Evolutionary conservation across 1,140 invertebrate genomes (phyloP).

Genomic region (Scaptomyza graminum): DNA sequence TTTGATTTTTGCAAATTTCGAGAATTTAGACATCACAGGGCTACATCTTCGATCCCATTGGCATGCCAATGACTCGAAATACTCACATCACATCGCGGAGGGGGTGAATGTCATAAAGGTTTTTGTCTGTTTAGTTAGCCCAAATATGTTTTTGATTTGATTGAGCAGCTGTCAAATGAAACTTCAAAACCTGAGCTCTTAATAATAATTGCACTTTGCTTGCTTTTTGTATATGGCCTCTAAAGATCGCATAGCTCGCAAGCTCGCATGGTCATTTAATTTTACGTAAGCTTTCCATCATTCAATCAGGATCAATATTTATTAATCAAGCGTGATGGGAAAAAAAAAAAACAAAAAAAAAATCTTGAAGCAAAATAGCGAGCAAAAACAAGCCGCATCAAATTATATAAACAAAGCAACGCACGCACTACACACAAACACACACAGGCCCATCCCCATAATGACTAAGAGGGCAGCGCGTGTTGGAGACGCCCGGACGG

Average conservation of each 20-base stretch:
- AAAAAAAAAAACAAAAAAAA: constrained; percentile 15
- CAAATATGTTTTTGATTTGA: constrained; percentile 76
- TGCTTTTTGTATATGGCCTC: constrained; percentile 16
- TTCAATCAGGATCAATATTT: constrained; percentile 82
- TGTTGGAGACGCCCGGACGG: constrained; percentile 56
- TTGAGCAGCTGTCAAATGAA: constrained; percentile 74
- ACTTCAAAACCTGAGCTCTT: constrained; percentile 71
- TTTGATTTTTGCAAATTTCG: constrained; percentile 77
- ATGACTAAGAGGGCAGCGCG: constrained; percentile 68
- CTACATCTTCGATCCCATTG: constrained; percentile 23
- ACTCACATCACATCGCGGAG: background rate
- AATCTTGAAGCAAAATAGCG: constrained; percentile 18
- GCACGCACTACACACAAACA: constrained; percentile 29
- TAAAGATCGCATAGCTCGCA: background rate
- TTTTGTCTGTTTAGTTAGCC: constrained; percentile 78
- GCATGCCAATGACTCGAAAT: constrained; percentile 8
- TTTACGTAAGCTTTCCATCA: constrained; percentile 75
- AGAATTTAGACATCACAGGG: constrained; percentile 71
- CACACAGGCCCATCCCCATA: constrained; percentile 17
- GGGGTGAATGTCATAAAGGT: constrained; percentile 66
- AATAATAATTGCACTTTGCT: constrained; percentile 50
- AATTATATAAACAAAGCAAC: constrained; percentile 36
- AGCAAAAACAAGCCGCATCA: constrained; percentile 38
- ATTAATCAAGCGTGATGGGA: constrained; percentile 64
- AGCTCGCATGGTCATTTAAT: constrained; percentile 42